Evolutionary conservation across 2,113 vertebrate species (phyloP), one percentile per base, ranked within the genome.

Genomic region (Loxodonta africana): DNA sequence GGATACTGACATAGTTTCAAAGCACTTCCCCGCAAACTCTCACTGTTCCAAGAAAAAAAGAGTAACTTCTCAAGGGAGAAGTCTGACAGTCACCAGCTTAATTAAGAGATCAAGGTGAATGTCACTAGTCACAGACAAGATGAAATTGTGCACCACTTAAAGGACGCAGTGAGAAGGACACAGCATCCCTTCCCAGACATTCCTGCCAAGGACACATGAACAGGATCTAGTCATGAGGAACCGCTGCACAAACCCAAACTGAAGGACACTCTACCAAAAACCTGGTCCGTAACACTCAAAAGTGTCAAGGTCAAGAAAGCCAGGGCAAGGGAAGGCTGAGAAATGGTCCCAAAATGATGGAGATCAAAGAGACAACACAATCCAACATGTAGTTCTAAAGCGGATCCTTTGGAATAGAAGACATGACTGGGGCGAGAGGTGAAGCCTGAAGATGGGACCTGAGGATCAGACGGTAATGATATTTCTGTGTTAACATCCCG

Each of bases 71-170:
- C 25, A 53, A 18, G 0, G 21, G n/a, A 69, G 41, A 3, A 57
- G 53, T 57, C 53, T 57, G 15, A 57, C 8, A 57, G 53, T 14
- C 53, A 57, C 53, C 14, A 57, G 15, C 53, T 14, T 57, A 57
- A 57, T 57, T 10, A 57, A 57, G 53, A 18, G 44, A 63, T 53
- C 78, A 33, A 8, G 41, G n/a, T 1, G 46, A 89, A 53, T 3
- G 8, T 0, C 6, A 57, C 6, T 3, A 37, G 60, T 44, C 44
- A 0, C 3, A 23, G 48, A 44, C 26, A 28, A 69, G 57, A 28
- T 1, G 28, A 17, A 51, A 23, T 1, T 3, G 0, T 0, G 48
- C 2, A 11, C 6, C 63, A 17, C 10, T 15, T 9, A 1, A 3
- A 10, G 41, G 60, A 67, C 5, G 7, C 20, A 41, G 65, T 2